phyloP scores from a whole-genome alignment of 1,140 invertebrate species.

The Trachelipus rathkii region DNA sequence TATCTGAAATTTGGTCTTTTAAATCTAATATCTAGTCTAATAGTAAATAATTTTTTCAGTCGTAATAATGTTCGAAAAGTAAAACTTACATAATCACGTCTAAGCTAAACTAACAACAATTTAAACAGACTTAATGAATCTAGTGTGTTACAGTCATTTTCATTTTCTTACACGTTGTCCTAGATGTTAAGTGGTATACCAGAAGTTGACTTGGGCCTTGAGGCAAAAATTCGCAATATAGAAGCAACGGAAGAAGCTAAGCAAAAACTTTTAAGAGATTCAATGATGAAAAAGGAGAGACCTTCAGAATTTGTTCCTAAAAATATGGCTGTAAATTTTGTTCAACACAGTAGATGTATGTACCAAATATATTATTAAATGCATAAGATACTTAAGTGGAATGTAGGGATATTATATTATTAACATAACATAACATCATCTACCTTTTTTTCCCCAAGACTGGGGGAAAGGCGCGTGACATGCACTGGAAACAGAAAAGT shows the following conservation, averaged over 20 bases:
- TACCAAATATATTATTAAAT: no score
- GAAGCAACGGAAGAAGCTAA: slow-evolving; percentile 97
- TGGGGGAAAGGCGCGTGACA: no score
- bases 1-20: no score
- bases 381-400: no score
- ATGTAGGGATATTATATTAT: no score
- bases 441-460: no score
- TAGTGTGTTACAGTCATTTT: neutral
- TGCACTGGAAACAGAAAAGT: no score
- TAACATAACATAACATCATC: no score
- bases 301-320: slow-evolving; percentile 94
- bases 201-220: slow-evolving; percentile 98
- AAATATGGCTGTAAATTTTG: slow-evolving; percentile 97
- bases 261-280: slow-evolving; percentile 79
- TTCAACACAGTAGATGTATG: slow-evolving; percentile 89
- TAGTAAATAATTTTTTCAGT: no score
- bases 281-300: slow-evolving; percentile 79
- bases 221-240: slow-evolving; percentile 96
- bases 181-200: slow-evolving; percentile 99
- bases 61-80: no score
- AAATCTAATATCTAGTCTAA: no score
- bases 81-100: no score
- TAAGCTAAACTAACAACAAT: neutral
- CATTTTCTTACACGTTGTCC: neutral
- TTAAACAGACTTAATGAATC: neutral